Conservation (phyloP, 2,797 vertebrate species). For the Siniperca undulata region DNA sequence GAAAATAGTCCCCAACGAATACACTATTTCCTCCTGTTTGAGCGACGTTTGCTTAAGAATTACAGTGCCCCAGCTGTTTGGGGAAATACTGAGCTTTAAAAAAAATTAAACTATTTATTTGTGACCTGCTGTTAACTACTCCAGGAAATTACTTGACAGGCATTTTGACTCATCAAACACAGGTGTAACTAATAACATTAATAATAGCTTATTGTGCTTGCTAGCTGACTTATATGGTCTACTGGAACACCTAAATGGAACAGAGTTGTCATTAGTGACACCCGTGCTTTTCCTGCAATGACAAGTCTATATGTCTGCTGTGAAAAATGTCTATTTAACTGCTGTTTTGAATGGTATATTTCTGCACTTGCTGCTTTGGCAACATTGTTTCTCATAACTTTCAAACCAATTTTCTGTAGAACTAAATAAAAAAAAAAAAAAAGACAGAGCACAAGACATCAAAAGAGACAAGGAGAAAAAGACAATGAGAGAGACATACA, state of each 20-base stretch:
- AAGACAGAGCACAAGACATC: not conserved
- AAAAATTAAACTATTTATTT: not conserved
- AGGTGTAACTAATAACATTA: not conserved
- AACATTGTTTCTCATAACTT: not conserved
- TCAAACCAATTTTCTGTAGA: not conserved
- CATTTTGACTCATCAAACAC: not conserved
- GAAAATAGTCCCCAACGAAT: too few relatives aligned
- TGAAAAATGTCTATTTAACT: not conserved
- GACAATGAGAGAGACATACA: slow-evolving; percentile 10
- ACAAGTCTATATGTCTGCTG: not conserved
- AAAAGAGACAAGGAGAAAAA: slow-evolving; percentile 21
- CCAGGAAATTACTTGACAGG: not conserved
- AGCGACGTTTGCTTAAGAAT: not conserved
- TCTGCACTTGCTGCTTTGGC: slow-evolving; percentile 11
- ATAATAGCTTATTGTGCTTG: not conserved
- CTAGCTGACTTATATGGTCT: not conserved
- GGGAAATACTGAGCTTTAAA: not conserved
- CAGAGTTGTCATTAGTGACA: not conserved
- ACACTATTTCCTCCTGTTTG: not conserved
- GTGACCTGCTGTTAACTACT: too few relatives aligned
- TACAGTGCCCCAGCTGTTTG: not conserved
- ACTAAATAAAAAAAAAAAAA: not conserved
- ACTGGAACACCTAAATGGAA: not conserved
- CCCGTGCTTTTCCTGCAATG: not conserved
- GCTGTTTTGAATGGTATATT: not conserved